Percentiles rank a stretch among this genome's conserved stretches.
Conservation (phyloP, 2,888 invertebrate genomes). For the Drosophila anceps region DNA sequence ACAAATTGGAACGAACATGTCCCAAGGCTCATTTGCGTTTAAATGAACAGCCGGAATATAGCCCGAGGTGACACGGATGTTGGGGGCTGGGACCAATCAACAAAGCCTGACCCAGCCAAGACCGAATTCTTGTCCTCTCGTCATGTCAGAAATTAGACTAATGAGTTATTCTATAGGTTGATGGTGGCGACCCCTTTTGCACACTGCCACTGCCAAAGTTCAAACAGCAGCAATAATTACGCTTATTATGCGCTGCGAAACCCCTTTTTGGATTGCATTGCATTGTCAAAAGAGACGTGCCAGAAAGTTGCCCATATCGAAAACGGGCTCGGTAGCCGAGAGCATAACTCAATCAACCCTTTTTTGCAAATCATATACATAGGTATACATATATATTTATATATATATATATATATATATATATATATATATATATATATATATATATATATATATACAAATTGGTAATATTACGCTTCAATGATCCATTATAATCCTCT, state of each 20-base stretch:
- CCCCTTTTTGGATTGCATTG: conserved; percentile 25
- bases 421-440: background rate
- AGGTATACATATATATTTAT: background rate
- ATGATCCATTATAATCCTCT: conserved; percentile 8
- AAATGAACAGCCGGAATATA: conserved; percentile 60
- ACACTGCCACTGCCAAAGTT: conserved; percentile 60
- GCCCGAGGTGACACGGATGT: conserved; percentile 16
- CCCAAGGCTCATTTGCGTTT: conserved; percentile 77
- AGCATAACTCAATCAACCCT: conserved; percentile 7
- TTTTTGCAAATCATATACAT: background rate
- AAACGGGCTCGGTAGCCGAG: background rate
- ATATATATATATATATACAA: background rate
- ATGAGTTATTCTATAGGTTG: conserved; percentile 72
- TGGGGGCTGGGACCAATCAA: conserved; percentile 8
- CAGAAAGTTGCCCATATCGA: conserved; percentile 3
- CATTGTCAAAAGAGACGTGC: conserved; percentile 39
- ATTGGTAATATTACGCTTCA: conserved; percentile 50
- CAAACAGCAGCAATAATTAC: conserved; percentile 75
- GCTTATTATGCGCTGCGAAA: conserved; percentile 58
- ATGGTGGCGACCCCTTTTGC: conserved; percentile 26
- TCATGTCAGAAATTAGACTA: conserved; percentile 56
- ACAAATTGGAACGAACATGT: conserved; percentile 41
- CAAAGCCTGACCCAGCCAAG: background rate
- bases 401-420: background rate
- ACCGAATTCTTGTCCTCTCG: conserved; percentile 1